These are phyloP conservation scores for Menidia beryllina DNA, from an alignment of 2,113 vertebrate genomes.

Conservation along the genomic window DNA sequence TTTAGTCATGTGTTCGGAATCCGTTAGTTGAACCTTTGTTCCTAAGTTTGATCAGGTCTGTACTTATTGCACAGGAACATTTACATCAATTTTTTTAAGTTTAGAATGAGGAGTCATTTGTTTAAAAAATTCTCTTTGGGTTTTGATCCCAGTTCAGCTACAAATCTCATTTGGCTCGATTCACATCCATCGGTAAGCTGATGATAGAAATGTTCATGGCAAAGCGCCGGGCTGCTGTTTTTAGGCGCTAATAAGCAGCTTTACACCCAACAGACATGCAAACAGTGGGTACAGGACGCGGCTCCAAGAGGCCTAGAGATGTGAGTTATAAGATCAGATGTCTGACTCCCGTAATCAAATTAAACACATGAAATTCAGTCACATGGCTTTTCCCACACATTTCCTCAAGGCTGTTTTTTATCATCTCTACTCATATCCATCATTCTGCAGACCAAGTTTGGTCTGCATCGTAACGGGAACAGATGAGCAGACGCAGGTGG, in stretches of 20 bases:
- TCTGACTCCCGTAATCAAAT: not conserved
- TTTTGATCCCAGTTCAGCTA: not conserved
- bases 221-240: too few species aligned
- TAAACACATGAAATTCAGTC: not conserved
- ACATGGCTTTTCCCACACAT: not conserved
- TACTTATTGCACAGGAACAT: not conserved
- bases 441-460: too few species aligned
- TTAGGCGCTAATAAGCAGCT: too few species aligned
- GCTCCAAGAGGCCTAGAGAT: not conserved
- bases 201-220: too few species aligned
- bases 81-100: not conserved
- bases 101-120: not conserved
- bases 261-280: not conserved
- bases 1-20: not conserved
- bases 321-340: not conserved
- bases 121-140: not conserved
- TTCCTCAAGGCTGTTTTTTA: not conserved
- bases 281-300: too few species aligned
- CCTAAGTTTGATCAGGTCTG: not conserved
- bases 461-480: constrained; percentile 99
- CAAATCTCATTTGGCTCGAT: not conserved
- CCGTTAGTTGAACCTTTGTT: not conserved
- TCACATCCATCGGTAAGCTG: too few species aligned
- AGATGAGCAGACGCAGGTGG: constrained; percentile 98
- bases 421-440: too few species aligned